Base-by-base conservation (phyloP, 2,113 vertebrate genomes). In the Meles meles region DNA sequence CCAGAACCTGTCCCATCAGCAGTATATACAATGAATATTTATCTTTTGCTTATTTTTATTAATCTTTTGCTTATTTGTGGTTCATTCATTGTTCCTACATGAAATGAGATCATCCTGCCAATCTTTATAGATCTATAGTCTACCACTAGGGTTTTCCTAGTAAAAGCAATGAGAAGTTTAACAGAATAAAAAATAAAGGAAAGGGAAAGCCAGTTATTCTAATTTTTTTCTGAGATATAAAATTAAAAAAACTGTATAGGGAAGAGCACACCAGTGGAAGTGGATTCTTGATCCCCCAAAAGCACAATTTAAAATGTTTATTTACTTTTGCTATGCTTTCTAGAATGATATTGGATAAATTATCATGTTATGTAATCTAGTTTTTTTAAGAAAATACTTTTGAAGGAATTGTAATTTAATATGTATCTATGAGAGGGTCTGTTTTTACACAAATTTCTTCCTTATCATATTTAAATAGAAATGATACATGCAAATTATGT, bases 1-100 rank as follows among this genome's bases (percentile, higher is more conserved):
- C 49, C 97, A 97, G 81, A 98, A 89, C 25, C 61, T 86, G 31
- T 96, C 98, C 76, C 94, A 97, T 97, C 87, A 97, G 59, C 57
- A 96, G 2, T 21, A 79, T 21, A 65, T 84, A 49, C 52, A 61
- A 92, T 97, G 74, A 98, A 98, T 98, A 98, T 97, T 98, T 89
- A 95, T 93, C 55, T 94, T 97, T 80, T 0, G 0, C 17, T 96
- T 97, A 77, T 90, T 57, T 69, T 69, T 98, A 98, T 97, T 98
- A 83, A 95, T 92, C 55, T 93, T 96, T 80, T 0, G 0, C 20
- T 96, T 97, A 77, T 93, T 52, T 37, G 5, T 37, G 18, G 34
- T 37, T 37, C 96, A 93, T 80, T 21, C 69, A 72, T 96, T 29
- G 39, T 92, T 47, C 0, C 29, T 97, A 47, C 67, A 77, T 57